These are phyloP conservation scores for Hoplostethus mediterraneus DNA, from an alignment of 2,797 vertebrate species.

Conservation along the genomic window DNA sequence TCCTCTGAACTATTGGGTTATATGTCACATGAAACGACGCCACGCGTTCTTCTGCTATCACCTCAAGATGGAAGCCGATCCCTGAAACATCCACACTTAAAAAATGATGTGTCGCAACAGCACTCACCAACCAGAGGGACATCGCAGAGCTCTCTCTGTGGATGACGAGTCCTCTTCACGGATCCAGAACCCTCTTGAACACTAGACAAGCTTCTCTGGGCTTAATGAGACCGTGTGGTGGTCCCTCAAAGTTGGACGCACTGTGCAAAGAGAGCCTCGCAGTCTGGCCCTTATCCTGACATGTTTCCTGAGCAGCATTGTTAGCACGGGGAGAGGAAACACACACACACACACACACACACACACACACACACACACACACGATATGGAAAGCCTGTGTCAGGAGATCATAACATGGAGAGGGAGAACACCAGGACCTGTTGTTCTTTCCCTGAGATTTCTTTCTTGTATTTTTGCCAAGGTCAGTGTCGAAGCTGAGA, in stretches of 20 bases:
- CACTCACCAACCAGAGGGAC: constrained; percentile 86
- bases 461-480: constrained; percentile 34
- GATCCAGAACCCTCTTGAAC: constrained; percentile 57
- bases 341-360: constrained; percentile 44
- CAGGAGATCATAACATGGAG: constrained; percentile 71
- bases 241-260: constrained; percentile 61
- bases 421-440: constrained; percentile 65
- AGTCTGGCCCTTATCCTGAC: constrained; percentile 84
- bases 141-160: constrained; percentile 70
- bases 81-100: constrained; percentile 44
- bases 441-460: constrained; percentile 56
- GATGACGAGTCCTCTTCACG: constrained; percentile 66
- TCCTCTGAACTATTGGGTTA: not conserved
- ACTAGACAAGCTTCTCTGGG: constrained; percentile 41
- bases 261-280: constrained; percentile 67
- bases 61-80: constrained; percentile 20
- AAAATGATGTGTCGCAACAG: constrained; percentile 47
- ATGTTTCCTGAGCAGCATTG: constrained; percentile 87
- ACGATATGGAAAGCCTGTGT: constrained; percentile 62
- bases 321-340: constrained; percentile 80
- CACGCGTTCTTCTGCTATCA: not conserved
- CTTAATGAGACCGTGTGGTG: constrained; percentile 54
- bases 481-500: constrained; percentile 58
- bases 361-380: constrained; percentile 28
- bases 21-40: not conserved